Evolutionary conservation across 2,888 invertebrate genomes (phyloP), one percentile per base, ranked within the genome.

Genomic region (Eubasilissa splendida): DNA sequence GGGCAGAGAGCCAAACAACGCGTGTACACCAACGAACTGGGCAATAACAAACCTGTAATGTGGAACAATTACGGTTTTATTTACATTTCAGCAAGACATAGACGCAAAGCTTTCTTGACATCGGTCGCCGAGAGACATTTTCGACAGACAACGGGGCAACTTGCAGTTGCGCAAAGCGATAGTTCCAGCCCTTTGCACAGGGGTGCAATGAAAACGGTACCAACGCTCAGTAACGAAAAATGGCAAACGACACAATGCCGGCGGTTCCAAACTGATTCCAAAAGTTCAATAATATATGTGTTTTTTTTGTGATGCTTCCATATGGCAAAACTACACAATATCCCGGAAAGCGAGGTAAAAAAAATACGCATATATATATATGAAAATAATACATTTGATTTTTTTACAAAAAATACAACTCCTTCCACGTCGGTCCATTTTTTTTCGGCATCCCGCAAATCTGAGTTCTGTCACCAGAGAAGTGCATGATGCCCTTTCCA

Each of bases 111-210:
- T 10, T 7, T 73, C 56, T 31, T 56, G 58, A 58, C 54, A 56
- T 73, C 14, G 71, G 71, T 42, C 58, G 71, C 42, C 66, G 52
- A 66, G 77, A 77, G 77, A 77, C 77, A 77, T 77, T 77, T 77
- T 77, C 77, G 68, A 68, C 77, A 68, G 66, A 77, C 56, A 77
- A 42, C 42, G 42, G 7, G 68, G 53, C 33, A 54, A 54, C 14
- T 68, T 76, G 76, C 76, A 68, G 77, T 59, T 77, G 77, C 77
- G 77, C 77, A 77, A 50, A 66, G n/a, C 56, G 56, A 8, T 22
- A 12, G 14, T 9, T 73, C 33, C 31, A 22, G 56, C 42, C 33
- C 56, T 73, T 56, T 73, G 71, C 71, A 73, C 71, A 73, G 71
- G 70, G 70, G 70, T 70, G 52, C 70, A 53, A 22, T 70, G 70